Percentiles rank a stretch among this genome's conserved stretches.
phyloP scores from a whole-genome alignment of 2,888 invertebrate species.

The Agonopterix heracliana region DNA sequence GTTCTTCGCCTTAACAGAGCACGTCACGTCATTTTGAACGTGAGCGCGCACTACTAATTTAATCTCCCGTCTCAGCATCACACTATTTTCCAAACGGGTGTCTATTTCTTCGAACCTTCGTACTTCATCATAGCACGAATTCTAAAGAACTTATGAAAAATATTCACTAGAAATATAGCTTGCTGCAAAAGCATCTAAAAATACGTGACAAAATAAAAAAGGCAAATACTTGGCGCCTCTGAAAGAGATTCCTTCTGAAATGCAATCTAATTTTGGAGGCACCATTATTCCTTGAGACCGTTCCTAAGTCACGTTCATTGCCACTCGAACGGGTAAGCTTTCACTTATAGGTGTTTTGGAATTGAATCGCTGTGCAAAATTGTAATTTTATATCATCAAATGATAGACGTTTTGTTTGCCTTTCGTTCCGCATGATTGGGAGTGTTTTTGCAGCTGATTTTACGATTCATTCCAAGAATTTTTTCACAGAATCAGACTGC shows the following conservation, averaged over 20 bases:
- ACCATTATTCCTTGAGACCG: slow-evolving; percentile 38
- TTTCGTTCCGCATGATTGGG: slow-evolving; percentile 20
- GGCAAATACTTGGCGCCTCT: slow-evolving; percentile 29
- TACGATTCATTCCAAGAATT: background rate
- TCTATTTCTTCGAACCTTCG: slow-evolving; percentile 1
- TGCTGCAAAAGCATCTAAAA: slow-evolving; percentile 11
- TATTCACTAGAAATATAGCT: slow-evolving; percentile 11
- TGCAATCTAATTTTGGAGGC: slow-evolving; percentile 44
- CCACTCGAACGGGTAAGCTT: slow-evolving; percentile 31
- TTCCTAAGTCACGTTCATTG: slow-evolving; percentile 41
- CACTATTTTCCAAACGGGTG: background rate
- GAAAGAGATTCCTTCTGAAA: slow-evolving; percentile 31
- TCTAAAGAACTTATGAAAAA: background rate
- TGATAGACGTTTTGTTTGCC: slow-evolving; percentile 23
- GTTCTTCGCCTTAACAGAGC: no score
- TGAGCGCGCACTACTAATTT: no score
- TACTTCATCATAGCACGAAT: background rate
- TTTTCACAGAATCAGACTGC: no score
- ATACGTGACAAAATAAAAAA: slow-evolving; percentile 34
- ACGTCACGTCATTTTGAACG: no score
- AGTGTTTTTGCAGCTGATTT: slow-evolving; percentile 3
- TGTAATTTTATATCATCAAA: slow-evolving; percentile 22
- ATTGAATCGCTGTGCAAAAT: slow-evolving; percentile 29
- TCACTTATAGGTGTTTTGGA: slow-evolving; percentile 32
- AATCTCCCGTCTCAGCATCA: no score